Base-by-base conservation (phyloP, 2,888 invertebrate genomes). In the Mimumesa dahlbomi region DNA sequence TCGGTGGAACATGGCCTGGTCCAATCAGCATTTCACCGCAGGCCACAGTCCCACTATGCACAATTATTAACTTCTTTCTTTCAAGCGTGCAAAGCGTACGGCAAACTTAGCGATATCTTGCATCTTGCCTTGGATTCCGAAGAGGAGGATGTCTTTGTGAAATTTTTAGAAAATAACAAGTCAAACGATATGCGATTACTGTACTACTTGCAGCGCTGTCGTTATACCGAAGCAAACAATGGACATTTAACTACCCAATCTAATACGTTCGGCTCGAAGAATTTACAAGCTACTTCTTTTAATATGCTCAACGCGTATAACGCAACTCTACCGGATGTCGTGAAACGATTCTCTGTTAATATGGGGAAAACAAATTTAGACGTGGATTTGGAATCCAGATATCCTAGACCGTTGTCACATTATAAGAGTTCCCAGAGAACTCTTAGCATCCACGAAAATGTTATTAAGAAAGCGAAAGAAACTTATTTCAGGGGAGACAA, bases 81-180 rank as follows among this genome's bases (percentile, higher is more conserved):
- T 31, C 75, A 75, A 13, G 84, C 89, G 0, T 89, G 89, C 19
- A 87, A 85, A 40, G 64, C 53, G 1, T 74, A 87, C 48, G 83
- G 84, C 1, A 87, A 83, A 38, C 79, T 89, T 1, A 65, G 77
- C 4, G 85, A 89, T 50, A 88, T 95, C 5, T 86, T 95, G 1
- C 92, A 93, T 84, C 90, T 94, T 29, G 92, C 93, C 0, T 87
- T 95, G 54, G 89, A 91, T 42, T 88, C 90, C 0, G 90, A 91
- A 1, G 95, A 96, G 86, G 95, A 95, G 83, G 91, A 92, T 6
- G 91, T 92, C 13, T 93, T 96, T 66, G 90, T 94, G 2, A 91
- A 92, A 49, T 95, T 93, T 84, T 87, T 96, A 14, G 90, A 93
- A 67, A 90, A 91, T n/a, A 92, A 93, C 69, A 91, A 92, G 34